Base-by-base conservation (phyloP, 1,140 invertebrate genomes). In the Papilio helenus region DNA sequence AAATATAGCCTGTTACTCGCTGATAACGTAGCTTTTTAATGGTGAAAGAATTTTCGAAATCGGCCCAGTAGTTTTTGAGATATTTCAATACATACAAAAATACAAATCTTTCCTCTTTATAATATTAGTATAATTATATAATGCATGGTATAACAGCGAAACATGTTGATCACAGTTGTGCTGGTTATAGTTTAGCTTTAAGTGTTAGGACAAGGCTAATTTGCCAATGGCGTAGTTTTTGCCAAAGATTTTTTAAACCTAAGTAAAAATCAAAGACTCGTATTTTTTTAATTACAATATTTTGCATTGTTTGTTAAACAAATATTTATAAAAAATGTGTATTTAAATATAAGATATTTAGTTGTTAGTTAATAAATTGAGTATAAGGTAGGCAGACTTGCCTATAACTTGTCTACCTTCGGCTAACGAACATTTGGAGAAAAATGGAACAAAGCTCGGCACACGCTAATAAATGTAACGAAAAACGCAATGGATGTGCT, bases 211-310 rank as follows among this genome's bases (percentile, higher is more conserved):
- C 34, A 77, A 20, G 23, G 42, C 72, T 23, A 68, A 29, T 68
- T 68, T 29, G 73, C 73, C 73, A 34, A 55, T 61, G 55, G 76
- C 51, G 76, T 34, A 77, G 29, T 77, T 77, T 39, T 77, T 77
- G 76, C 76, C 76, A 77, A 77, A 77, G 76, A 77, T 77, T 77
- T 77, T 77, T 74, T 46, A 44, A 68, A 65, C 76, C 76, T 77
- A 77, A 77, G 76, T 77, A 77, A 77, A 68, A 77, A 77, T 77
- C 76, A 77, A 77, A 77, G 76, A 77, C 76, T 77, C 55, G n/a
- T 61, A 68, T 77, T 65, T 58, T 76, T 77, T 61, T 61, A 65
- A 34, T 61, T 61, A 42, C 26, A 61, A 77, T 61, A 20, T 61
- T 77, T 61, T 76, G 49, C 51, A 76, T 58, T 1, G 42, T 58